These are phyloP conservation scores for Platycercus adscitus DNA, from an alignment of 2,113 vertebrate genomes.

Conservation along the genomic window DNA sequence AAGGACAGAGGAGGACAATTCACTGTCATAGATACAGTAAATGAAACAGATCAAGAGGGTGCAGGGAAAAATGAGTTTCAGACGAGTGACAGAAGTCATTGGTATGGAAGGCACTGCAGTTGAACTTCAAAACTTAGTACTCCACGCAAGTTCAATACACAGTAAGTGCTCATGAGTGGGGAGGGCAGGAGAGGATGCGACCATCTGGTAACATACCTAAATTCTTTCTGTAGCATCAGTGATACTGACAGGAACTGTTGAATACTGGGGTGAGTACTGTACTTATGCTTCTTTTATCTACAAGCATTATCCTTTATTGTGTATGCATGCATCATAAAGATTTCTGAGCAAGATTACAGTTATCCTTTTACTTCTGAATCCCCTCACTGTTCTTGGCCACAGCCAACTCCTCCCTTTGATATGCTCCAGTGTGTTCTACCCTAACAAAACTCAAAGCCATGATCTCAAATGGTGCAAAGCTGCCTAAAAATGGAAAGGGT, in stretches of 20 bases:
- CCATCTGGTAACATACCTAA: not conserved
- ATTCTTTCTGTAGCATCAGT: not conserved
- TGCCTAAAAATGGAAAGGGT: not conserved
- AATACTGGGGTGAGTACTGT: not conserved
- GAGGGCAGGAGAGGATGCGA: not conserved
- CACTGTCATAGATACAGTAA: not conserved
- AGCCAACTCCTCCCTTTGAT: not conserved
- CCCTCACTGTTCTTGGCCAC: not conserved
- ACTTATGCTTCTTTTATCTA: not conserved
- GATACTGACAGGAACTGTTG: not conserved
- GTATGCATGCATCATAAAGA: not conserved
- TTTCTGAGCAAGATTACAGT: not conserved
- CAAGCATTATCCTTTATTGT: not conserved
- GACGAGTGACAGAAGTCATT: not conserved
- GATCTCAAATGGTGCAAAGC: not conserved
- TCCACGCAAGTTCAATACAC: not conserved
- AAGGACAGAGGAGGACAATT: not conserved
- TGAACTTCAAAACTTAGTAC: not conserved
- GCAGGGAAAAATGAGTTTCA: not conserved
- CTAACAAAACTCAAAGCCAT: not conserved
- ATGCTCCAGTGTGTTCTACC: rapidly evolving
- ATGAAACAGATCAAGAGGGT: not conserved
- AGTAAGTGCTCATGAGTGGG: not conserved
- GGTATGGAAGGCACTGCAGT: not conserved
- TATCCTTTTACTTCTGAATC: not conserved